Evolutionary conservation across 2,888 invertebrate genomes (phyloP).

Genomic region (Criorhina ranunculi): DNA sequence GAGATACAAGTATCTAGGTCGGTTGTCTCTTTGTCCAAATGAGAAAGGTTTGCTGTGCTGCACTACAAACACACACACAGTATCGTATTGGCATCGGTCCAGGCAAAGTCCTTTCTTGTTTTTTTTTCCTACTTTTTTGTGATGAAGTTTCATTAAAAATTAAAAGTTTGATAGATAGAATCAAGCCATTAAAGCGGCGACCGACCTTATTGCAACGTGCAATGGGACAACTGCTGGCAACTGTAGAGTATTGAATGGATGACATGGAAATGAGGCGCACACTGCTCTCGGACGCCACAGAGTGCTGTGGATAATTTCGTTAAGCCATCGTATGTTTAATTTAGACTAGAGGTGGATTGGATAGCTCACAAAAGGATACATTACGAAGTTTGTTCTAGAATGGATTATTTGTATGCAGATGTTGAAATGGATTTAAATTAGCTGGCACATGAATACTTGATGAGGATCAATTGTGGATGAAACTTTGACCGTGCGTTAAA

Average conservation of each 20-base stretch:
- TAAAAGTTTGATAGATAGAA: constrained; percentile 67
- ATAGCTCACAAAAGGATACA: constrained; percentile 29
- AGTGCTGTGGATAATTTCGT: constrained; percentile 37
- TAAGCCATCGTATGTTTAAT: constrained; percentile 45
- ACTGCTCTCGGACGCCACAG: neutral
- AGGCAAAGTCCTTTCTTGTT: constrained; percentile 19
- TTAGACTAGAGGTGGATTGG: constrained; percentile 21
- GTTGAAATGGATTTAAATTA: constrained; percentile 9
- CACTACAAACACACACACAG: constrained; percentile 24
- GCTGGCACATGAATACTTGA: neutral
- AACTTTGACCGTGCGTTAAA: too few relatives aligned
- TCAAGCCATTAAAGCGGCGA: constrained; percentile 55
- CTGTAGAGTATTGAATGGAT: constrained; percentile 22
- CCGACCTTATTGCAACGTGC: constrained; percentile 40
- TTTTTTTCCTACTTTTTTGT: constrained; percentile 2
- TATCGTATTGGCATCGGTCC: constrained; percentile 49
- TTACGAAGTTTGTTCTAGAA: neutral
- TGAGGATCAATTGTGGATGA: neutral
- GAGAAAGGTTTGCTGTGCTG: constrained; percentile 24
- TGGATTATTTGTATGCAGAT: constrained; percentile 24
- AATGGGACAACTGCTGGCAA: constrained; percentile 35
- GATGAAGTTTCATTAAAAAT: constrained; percentile 67
- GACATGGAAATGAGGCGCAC: constrained; percentile 24
- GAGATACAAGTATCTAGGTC: constrained; percentile 58
- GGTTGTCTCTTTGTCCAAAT: constrained; percentile 63